These are phyloP conservation scores for Xiphorhynchus erythropygius DNA, from an alignment of 2,797 vertebrate species.

Conservation along the genomic window DNA sequence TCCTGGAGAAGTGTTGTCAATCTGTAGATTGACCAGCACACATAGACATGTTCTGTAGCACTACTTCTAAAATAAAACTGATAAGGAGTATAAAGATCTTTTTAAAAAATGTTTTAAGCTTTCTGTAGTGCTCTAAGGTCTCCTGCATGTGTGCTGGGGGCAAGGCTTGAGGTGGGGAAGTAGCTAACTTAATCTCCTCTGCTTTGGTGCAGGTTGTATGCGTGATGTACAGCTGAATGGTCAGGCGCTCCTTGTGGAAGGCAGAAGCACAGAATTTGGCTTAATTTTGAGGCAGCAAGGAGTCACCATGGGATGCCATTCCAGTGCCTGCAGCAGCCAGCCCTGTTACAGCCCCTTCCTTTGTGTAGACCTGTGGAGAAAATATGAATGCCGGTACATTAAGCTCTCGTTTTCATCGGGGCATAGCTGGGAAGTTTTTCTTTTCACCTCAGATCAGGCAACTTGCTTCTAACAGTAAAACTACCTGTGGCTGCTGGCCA, in stretches of 20 bases:
- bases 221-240: slow-evolving; percentile 83
- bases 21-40: neutral
- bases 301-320: slow-evolving; percentile 79
- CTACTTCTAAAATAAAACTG: neutral
- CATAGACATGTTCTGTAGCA: neutral
- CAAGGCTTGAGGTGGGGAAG: neutral
- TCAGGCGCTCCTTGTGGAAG: slow-evolving; percentile 80
- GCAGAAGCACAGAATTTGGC: slow-evolving; percentile 76
- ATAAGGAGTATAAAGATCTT: neutral
- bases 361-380: slow-evolving; percentile 88
- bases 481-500: neutral
- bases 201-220: slow-evolving; percentile 79
- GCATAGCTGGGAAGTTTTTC: neutral
- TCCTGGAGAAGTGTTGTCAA: neutral
- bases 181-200: neutral
- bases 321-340: slow-evolving; percentile 80
- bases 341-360: slow-evolving; percentile 83
- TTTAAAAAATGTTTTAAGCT: neutral
- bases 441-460: neutral
- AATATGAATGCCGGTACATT: slow-evolving; percentile 84
- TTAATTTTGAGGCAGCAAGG: slow-evolving; percentile 76
- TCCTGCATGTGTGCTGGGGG: neutral
- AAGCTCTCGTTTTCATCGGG: neutral
- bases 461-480: neutral
- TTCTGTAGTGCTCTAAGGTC: neutral